phyloP scores from a whole-genome alignment of 2,888 invertebrate species.

The Axea sp. region DNA sequence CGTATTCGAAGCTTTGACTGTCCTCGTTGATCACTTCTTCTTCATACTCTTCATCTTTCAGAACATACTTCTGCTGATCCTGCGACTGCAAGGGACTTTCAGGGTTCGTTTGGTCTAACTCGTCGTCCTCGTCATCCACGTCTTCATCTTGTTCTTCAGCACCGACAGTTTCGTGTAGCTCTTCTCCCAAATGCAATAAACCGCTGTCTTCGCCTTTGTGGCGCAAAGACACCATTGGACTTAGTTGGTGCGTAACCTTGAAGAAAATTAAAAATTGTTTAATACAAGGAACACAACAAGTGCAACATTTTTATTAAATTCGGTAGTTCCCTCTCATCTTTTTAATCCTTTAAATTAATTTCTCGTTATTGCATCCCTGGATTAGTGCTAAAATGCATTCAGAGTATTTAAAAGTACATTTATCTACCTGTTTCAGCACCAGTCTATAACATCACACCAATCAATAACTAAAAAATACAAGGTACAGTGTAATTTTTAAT shows the following conservation, averaged over 20 bases:
- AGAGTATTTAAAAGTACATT: too few species aligned
- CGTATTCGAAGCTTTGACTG: slow-evolving; percentile 42
- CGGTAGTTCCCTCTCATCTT: too few species aligned
- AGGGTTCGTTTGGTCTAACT: neutral
- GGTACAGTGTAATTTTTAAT: too few species aligned
- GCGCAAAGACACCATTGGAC: slow-evolving; percentile 65
- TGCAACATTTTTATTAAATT: too few species aligned
- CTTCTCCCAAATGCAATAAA: slow-evolving; percentile 31
- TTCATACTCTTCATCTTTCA: slow-evolving; percentile 61
- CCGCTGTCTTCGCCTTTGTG: slow-evolving; percentile 29
- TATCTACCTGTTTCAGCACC: too few species aligned
- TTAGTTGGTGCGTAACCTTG: slow-evolving; percentile 65
- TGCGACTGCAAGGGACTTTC: slow-evolving; percentile 35
- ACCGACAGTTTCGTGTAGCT: slow-evolving; percentile 9
- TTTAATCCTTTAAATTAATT: too few species aligned
- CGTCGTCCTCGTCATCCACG: slow-evolving; percentile 18
- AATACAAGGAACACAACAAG: neutral
- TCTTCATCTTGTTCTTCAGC: neutral
- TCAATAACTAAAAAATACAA: too few species aligned
- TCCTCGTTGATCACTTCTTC: slow-evolving; percentile 60
- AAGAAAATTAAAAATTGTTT: slow-evolving; percentile 7
- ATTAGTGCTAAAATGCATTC: too few species aligned
- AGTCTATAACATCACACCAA: too few species aligned
- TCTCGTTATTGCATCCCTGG: too few species aligned
- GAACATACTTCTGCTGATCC: slow-evolving; percentile 23